Conservation (phyloP, 2,797 vertebrate genomes). For the Rhabdophis nuchalis region DNA sequence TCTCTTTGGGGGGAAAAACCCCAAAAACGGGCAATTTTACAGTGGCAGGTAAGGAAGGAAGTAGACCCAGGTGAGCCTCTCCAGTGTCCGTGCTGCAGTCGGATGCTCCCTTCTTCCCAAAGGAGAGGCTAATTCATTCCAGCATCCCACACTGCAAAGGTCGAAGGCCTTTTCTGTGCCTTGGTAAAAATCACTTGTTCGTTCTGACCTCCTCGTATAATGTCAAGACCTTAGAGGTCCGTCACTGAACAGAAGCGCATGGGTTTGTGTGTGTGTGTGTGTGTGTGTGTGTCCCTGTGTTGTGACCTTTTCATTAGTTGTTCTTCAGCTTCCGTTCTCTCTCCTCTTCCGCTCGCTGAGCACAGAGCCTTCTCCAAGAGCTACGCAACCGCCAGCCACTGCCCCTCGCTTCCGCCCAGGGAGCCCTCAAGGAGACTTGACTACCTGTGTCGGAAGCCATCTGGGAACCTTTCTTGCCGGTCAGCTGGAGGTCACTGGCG, state of each 20-base stretch:
- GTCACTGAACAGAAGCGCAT: background rate
- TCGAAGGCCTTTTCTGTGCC: background rate
- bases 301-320: slow-evolving; percentile 11
- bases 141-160: background rate
- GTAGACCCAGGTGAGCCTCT: background rate
- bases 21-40: background rate
- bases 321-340: background rate
- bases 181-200: background rate
- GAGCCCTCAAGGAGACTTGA: background rate
- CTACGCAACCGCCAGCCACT: background rate
- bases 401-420: background rate
- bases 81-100: too few relatives aligned
- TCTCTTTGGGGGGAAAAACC: background rate
- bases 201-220: background rate
- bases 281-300: too few relatives aligned
- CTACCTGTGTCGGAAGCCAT: background rate
- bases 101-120: background rate
- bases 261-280: too few relatives aligned
- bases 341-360: background rate
- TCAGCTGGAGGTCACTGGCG: background rate
- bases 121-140: background rate
- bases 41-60: background rate
- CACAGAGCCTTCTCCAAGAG: background rate
- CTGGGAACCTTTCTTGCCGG: background rate
- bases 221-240: background rate